phyloP scores from a whole-genome alignment of 2,797 vertebrate species.

The Girardinus metallicus region DNA sequence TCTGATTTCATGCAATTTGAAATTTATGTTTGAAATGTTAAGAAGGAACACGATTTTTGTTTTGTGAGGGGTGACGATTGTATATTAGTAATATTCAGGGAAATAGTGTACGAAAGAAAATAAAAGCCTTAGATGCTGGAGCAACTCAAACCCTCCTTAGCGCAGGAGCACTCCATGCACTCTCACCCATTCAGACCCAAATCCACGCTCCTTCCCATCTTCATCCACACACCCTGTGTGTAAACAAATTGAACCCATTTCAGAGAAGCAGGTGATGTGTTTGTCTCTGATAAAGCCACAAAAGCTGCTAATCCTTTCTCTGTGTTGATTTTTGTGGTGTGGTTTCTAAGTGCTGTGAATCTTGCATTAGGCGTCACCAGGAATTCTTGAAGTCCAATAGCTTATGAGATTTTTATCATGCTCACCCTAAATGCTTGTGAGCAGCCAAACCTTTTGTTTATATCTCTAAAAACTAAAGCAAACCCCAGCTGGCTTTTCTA shows the following conservation, averaged over 20 bases:
- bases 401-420: background rate
- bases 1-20: background rate
- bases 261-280: constrained; percentile 7
- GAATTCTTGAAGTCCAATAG: background rate
- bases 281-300: background rate
- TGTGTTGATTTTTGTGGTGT: constrained; percentile 8
- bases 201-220: constrained; percentile 34
- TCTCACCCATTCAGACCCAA: constrained; percentile 43
- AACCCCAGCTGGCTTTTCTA: background rate
- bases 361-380: background rate
- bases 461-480: background rate
- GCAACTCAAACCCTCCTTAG: constrained; percentile 10
- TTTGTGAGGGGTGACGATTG: background rate
- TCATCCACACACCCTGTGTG: constrained; percentile 54
- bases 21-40: background rate
- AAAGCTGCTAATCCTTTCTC: background rate
- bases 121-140: constrained; percentile 41
- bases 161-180: constrained; percentile 57
- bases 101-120: background rate
- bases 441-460: background rate
- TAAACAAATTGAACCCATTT: constrained; percentile 29
- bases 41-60: background rate
- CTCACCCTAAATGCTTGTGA: background rate
- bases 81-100: background rate
- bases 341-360: constrained; percentile 8